A percentile compares a stretch with the other conserved stretches of the same genome.
Conservation (phyloP, 2,797 vertebrate genomes). For the Gymnoscopelus braueri region DNA sequence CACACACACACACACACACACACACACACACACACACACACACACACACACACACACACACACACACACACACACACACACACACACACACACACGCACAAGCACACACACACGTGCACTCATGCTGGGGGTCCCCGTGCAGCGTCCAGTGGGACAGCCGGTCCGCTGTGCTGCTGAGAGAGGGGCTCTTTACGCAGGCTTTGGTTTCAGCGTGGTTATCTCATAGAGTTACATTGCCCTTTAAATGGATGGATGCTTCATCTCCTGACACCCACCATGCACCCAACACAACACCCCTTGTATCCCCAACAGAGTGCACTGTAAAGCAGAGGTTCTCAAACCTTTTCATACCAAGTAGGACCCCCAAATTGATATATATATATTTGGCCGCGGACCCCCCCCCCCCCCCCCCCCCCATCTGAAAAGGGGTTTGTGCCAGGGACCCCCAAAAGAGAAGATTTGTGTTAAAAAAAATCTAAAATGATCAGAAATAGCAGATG, state of each 20-base stretch:
- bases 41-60: slow-evolving; percentile 13
- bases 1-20: slow-evolving; percentile 14
- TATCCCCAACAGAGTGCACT: too few relatives aligned
- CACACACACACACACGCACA: slow-evolving; percentile 1
- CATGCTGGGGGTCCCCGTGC: slow-evolving; percentile 60
- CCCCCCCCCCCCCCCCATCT: too few relatives aligned
- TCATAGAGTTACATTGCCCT: slow-evolving; percentile 65
- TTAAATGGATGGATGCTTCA: slow-evolving; percentile 52
- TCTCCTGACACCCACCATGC: neutral
- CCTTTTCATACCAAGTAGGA: too few relatives aligned
- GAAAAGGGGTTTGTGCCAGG: too few relatives aligned
- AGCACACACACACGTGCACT: neutral
- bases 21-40: slow-evolving; percentile 4
- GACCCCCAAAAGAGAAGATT: too few relatives aligned
- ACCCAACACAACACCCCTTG: slow-evolving; percentile 13
- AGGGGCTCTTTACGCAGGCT: slow-evolving; percentile 50
- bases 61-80: slow-evolving; percentile 14
- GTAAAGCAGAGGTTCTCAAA: too few relatives aligned
- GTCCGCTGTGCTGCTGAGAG: slow-evolving; percentile 45
- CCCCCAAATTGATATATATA: too few relatives aligned
- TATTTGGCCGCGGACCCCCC: too few relatives aligned
- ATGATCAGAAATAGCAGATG: too few relatives aligned
- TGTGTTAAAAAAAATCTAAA: too few relatives aligned
- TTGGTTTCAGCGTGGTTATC: slow-evolving; percentile 58
- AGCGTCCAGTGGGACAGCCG: slow-evolving; percentile 59